Percentiles rank a stretch among this genome's conserved stretches.
These are phyloP conservation scores for Ophonus ardosiacus DNA, from an alignment of 2,888 invertebrate genomes.

Conservation along the genomic window DNA sequence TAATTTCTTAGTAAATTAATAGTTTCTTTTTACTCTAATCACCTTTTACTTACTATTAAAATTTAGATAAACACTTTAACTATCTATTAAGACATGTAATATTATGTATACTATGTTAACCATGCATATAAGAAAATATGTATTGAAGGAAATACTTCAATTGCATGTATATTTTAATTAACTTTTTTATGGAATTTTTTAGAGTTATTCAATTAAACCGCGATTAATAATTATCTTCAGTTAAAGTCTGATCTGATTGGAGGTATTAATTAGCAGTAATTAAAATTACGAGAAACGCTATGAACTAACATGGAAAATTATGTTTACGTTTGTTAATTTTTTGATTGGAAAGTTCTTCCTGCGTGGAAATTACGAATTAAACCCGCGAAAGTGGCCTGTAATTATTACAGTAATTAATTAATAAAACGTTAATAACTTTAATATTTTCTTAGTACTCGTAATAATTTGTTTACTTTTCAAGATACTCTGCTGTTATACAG, in stretches of 20 bases:
- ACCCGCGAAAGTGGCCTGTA: slow-evolving; percentile 16
- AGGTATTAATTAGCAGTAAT: slow-evolving; percentile 25
- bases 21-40: not conserved
- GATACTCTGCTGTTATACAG: not conserved
- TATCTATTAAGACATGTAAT: not conserved
- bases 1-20: not conserved
- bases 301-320: slow-evolving; percentile 22
- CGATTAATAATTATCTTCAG: slow-evolving; percentile 31
- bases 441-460: slow-evolving; percentile 10
- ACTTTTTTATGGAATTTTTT: slow-evolving; percentile 3
- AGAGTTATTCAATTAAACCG: slow-evolving; percentile 12
- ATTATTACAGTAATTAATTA: slow-evolving; percentile 33
- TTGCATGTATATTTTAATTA: slow-evolving; percentile 20
- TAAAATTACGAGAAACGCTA: slow-evolving; percentile 19
- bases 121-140: not conserved
- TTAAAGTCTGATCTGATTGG: slow-evolving; percentile 10
- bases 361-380: slow-evolving; percentile 38
- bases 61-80: not conserved
- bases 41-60: not conserved
- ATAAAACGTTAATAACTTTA: slow-evolving; percentile 3
- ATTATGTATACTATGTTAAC: not conserved
- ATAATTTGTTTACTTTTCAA: slow-evolving; percentile 1
- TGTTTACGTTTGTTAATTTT: slow-evolving; percentile 43
- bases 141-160: slow-evolving; percentile 6
- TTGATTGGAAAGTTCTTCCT: slow-evolving; percentile 45